phyloP scores from a whole-genome alignment of 2,888 invertebrate genomes.

The Drosophila ochracea region DNA sequence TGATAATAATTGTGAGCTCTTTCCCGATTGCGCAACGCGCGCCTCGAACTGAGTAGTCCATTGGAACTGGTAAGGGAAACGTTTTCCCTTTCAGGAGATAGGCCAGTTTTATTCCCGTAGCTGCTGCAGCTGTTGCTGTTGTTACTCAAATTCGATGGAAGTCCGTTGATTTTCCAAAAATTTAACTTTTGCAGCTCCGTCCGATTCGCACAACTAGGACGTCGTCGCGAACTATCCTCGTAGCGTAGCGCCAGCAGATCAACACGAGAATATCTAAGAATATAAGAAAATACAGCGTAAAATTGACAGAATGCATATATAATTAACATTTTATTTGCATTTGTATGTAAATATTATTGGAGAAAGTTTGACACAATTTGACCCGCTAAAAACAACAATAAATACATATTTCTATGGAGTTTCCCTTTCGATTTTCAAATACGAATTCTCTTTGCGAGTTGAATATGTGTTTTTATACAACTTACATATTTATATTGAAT shows the following conservation, averaged over 20 bases:
- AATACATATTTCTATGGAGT: neutral
- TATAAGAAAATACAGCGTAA: neutral
- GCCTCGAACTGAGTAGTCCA: constrained; percentile 58
- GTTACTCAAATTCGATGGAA: constrained; percentile 14
- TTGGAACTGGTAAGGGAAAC: constrained; percentile 38
- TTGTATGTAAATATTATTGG: neutral
- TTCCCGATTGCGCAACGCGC: constrained; percentile 62
- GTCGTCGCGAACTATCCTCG: constrained; percentile 89
- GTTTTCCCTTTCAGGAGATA: constrained; percentile 59
- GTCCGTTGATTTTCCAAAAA: constrained; percentile 86
- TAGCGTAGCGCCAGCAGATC: constrained; percentile 90
- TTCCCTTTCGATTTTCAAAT: neutral
- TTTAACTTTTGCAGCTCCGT: constrained; percentile 76
- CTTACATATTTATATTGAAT: neutral
- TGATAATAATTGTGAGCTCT: constrained; percentile 66
- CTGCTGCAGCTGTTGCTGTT: constrained; percentile 18
- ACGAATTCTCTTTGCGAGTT: neutral
- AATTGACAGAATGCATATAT: neutral
- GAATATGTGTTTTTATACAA: neutral
- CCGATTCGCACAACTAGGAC: constrained; percentile 90
- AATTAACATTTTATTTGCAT: neutral
- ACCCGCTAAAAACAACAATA: neutral
- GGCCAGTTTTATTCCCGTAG: constrained; percentile 26
- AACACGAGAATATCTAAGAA: constrained; percentile 88
- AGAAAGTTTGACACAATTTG: neutral